A percentile compares a stretch with the other conserved stretches of the same genome.
Conservation (phyloP, 2,888 invertebrate species). For the Ephialtes manifestator region DNA sequence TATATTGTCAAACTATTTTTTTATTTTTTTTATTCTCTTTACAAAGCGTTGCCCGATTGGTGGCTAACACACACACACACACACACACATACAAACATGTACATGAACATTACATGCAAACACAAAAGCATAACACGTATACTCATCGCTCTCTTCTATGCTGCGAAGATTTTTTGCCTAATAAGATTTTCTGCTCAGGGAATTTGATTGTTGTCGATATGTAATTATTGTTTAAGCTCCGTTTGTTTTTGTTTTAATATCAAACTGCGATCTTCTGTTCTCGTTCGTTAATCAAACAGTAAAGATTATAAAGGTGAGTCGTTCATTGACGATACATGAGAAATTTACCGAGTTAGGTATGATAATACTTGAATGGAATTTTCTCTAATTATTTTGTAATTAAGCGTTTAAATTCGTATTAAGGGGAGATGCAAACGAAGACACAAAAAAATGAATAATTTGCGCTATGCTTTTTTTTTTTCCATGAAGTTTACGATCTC, state of each 20-base stretch:
- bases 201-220: constrained; percentile 7
- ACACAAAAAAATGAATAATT: no score
- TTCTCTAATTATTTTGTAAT: neutral
- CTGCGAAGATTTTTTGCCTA: constrained; percentile 11
- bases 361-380: neutral
- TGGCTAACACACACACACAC: constrained; percentile 34
- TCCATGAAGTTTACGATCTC: no score
- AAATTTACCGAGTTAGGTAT: neutral
- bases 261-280: neutral
- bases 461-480: no score
- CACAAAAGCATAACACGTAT: constrained; percentile 11
- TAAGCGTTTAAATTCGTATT: neutral
- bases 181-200: neutral
- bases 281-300: neutral
- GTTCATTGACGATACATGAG: neutral
- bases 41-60: constrained; percentile 20
- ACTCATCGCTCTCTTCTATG: neutral
- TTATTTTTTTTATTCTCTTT: constrained; percentile 11
- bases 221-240: neutral
- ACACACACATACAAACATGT: constrained; percentile 48
- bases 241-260: neutral
- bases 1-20: neutral
- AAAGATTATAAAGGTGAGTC: neutral
- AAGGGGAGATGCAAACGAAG: no score
- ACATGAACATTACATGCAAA: constrained; percentile 34